Evolutionary conservation across 2,888 invertebrate species (phyloP), one percentile per base, ranked within the genome.

Genomic region (Timandra comae): DNA sequence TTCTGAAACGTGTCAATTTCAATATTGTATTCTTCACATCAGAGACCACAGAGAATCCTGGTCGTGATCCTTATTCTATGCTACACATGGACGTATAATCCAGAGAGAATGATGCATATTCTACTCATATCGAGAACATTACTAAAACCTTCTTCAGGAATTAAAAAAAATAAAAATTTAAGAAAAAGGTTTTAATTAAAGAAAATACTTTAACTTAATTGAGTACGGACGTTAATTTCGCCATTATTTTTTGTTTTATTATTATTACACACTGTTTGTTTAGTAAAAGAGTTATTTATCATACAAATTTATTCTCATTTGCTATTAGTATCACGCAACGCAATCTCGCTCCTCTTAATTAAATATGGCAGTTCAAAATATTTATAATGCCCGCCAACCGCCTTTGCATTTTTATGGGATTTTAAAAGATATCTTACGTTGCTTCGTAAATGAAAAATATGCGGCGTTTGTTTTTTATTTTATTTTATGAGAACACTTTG

Each of bases 341-440:
- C 47, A 41, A 59, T 61, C 58, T 56, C 56, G 53, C 52, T 52
- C 59, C 46, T 48, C 68, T 66, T 74, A 73, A 77, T 77, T 67
- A 67, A 79, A 80, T 76, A 73, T 64, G 68, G 66, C 63, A 69
- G 71, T 81, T 80, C 79, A 81, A 72, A 76, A 76, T 80, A 79
- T 82, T 82, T 82, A 81, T 79, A 70, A 63, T 64, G 43, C 39
- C 52, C 53, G 49, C 54, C 53, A 60, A 55, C 61, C 57, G 60
- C 63, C 50, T 71, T 58, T 71, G 80, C 74, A 76, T 81, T 80
- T 81, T 80, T 75, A 81, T 79, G 65, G 63, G 61, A 52, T 61
- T 72, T 71, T 62, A 64, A 45, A 39, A 46, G 41, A 43, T 41
- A 35, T 40, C 43, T 46, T 38, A 29, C 37, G 12, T 35, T 26